A percentile compares a stretch with the other conserved stretches of the same genome.
phyloP scores from a whole-genome alignment of 2,888 invertebrate species.

The Cephalotes varians region DNA sequence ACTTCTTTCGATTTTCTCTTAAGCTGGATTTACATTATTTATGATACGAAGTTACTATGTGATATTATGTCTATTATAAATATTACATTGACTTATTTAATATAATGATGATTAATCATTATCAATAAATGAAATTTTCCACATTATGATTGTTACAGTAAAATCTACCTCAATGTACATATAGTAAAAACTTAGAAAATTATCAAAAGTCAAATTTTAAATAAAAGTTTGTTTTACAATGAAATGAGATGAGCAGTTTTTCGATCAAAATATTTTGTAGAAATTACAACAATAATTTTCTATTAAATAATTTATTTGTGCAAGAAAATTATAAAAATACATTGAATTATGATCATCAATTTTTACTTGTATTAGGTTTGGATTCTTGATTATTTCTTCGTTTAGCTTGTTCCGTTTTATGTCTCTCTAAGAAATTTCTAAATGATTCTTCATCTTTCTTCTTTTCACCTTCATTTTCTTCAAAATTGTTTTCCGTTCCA shows the following conservation, averaged over 20 bases:
- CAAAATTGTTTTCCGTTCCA: slow-evolving; percentile 87
- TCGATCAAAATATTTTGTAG: slow-evolving; percentile 39
- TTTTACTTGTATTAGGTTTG: slow-evolving; percentile 70
- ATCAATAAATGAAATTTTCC: not conserved
- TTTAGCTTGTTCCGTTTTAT: slow-evolving; percentile 77
- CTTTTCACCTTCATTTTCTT: slow-evolving; percentile 82
- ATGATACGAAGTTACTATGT: not conserved
- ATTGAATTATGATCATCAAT: slow-evolving; percentile 42
- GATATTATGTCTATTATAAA: not conserved
- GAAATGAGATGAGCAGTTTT: not conserved
- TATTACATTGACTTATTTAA: slow-evolving; percentile 6
- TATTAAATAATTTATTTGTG: slow-evolving; percentile 26
- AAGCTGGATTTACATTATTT: not conserved
- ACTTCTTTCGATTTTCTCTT: not conserved
- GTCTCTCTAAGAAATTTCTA: slow-evolving; percentile 76
- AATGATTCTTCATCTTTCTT: slow-evolving; percentile 83
- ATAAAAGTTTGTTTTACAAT: slow-evolving; percentile 16
- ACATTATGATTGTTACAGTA: not conserved
- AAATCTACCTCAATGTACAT: not conserved
- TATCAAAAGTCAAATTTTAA: not conserved
- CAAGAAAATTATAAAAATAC: slow-evolving; percentile 32
- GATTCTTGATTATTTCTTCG: slow-evolving; percentile 63
- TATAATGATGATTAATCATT: slow-evolving; percentile 17
- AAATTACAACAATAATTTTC: slow-evolving; percentile 5
- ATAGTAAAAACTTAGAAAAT: not conserved